Evolutionary conservation across 2,888 invertebrate species (phyloP).

Genomic region (Eustalomyia histrio): DNA sequence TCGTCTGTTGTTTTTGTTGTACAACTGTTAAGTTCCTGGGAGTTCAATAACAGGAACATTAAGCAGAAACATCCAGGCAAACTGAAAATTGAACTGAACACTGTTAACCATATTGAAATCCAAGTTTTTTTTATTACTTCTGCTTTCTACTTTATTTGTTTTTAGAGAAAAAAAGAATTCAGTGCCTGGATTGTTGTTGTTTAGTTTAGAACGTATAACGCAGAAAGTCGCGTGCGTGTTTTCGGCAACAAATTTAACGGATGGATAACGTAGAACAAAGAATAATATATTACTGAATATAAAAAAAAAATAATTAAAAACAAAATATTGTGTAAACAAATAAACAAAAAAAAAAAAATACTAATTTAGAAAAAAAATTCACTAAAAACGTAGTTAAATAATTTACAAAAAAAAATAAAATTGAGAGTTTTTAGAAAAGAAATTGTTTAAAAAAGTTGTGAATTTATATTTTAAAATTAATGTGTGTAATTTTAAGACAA

Average conservation of each 20-base stretch:
- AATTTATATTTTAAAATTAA: too few relatives aligned
- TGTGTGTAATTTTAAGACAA: too few relatives aligned
- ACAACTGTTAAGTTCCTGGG: conserved; percentile 54
- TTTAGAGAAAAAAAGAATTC: conserved; percentile 63
- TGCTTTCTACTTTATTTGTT: conserved; percentile 3
- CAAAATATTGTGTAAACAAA: too few relatives aligned
- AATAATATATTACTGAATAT: background rate
- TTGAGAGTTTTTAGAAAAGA: too few relatives aligned
- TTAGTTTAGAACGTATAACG: conserved; percentile 72
- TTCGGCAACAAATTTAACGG: conserved; percentile 30
- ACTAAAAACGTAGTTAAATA: too few relatives aligned
- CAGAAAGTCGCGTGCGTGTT: conserved; percentile 63
- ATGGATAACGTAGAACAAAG: conserved; percentile 17
- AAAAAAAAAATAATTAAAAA: background rate
- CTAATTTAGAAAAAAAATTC: too few relatives aligned
- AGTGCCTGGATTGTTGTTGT: conserved; percentile 79
- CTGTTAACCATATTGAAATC: conserved; percentile 50
- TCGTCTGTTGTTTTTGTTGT: conserved; percentile 40
- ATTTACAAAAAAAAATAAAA: too few relatives aligned
- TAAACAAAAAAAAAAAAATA: too few relatives aligned
- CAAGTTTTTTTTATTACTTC: conserved; percentile 24
- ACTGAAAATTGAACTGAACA: conserved; percentile 24
- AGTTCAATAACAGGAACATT: conserved; percentile 53
- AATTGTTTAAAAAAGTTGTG: too few relatives aligned
- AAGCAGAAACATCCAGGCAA: conserved; percentile 65